Evolutionary conservation across 2,113 vertebrate species (phyloP).

Genomic region (Oreotragus oreotragus): DNA sequence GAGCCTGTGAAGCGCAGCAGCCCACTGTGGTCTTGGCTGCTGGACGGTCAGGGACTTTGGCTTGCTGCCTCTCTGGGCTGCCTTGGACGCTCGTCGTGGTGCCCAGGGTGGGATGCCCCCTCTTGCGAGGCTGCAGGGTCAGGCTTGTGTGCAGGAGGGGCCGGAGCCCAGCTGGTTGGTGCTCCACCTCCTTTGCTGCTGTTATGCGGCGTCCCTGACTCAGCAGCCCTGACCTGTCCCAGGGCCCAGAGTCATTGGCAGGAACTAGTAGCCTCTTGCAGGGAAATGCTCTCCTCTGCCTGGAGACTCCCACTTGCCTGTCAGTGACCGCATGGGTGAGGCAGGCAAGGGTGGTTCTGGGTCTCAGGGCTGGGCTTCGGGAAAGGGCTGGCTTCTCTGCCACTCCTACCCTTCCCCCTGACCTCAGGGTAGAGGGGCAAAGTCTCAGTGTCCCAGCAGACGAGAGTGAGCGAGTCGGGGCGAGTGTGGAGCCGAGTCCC

Average conservation of each 20-base stretch:
- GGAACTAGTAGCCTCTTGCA: background rate
- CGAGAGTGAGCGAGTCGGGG: background rate
- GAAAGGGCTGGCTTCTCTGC: background rate
- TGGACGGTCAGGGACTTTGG: background rate
- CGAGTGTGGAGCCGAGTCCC: background rate
- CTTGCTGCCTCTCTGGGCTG: background rate
- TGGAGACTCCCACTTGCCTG: background rate
- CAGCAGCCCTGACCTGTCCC: background rate
- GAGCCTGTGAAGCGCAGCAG: accelerated
- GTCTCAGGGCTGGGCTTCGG: background rate
- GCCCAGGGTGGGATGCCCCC: background rate
- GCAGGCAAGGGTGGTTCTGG: background rate
- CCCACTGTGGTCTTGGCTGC: background rate
- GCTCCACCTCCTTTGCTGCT: accelerated
- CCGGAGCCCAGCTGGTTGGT: background rate
- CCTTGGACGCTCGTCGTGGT: background rate
- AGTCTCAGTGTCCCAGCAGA: background rate
- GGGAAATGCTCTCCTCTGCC: background rate
- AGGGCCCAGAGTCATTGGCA: background rate
- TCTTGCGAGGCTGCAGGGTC: background rate
- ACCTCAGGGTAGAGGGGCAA: background rate
- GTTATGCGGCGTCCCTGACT: too few species aligned
- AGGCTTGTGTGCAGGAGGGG: background rate
- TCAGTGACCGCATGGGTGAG: background rate
- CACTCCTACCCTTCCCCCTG: background rate